Evolutionary conservation across 2,797 vertebrate genomes (phyloP), one percentile per base, ranked within the genome.

Genomic region (Tiaroga cobitis): DNA sequence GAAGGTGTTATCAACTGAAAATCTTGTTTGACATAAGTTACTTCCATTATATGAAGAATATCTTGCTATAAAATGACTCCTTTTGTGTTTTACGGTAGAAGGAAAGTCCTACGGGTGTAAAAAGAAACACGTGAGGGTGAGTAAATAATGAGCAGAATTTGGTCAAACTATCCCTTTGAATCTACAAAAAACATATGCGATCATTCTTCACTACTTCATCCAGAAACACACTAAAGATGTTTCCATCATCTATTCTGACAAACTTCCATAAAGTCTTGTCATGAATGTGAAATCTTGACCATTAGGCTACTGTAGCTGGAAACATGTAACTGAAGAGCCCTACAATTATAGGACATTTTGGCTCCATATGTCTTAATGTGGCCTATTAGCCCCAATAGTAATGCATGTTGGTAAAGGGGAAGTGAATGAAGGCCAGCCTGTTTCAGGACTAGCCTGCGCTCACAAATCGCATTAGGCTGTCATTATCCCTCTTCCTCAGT

Each of bases 401-500:
- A 95, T 95, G 93, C 91, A 92, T 89, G 85, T 93, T 92, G 95
- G 93, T 94, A 93, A 94, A 94, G 94, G 92, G 93, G 89, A 85
- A 84, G 90, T 91, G 91, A 92, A 93, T 91, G 84, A 91, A 93
- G 90, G 92, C 86, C 83, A 89, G 90, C 88, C 90, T 85, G 91
- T 92, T 94, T 92, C 73, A 90, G 91, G 90, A 84, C 89, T 91
- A 89, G 93, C 92, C 94, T 87, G 72, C 91, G 92, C 92, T 94
- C 90, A 86, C 91, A 89, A 94, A 96, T 96, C 92, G 91, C 90
- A 93, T 96, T 96, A 95, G 94, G 90, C 92, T 91, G 92, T 96
- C 95, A 96, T 96, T 95, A 96, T 94, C 92, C 92, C 85, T 79
- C 82, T 89, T 88, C 85, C 86, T 87, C 81, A 82, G 91, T 90